Conservation (phyloP, 2,888 invertebrate species). For the Meliscaeva auricollis region DNA sequence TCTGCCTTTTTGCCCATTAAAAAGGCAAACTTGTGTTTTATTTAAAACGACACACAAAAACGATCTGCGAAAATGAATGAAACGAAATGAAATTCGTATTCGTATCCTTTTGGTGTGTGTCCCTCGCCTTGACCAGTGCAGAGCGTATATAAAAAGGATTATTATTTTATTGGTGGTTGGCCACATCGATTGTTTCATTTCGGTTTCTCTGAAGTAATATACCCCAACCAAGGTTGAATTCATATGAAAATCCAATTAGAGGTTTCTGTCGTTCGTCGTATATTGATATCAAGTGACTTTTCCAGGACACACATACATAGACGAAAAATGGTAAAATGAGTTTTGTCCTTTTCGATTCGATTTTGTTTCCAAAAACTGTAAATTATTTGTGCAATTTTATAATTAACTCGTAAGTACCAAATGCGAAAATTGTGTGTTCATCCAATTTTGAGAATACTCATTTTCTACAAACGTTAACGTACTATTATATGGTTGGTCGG, state of each 20-base stretch:
- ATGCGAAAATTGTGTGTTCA: slow-evolving; percentile 57
- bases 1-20: neutral
- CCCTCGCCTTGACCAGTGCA: neutral
- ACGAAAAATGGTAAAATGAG: neutral
- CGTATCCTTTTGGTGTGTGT: slow-evolving; percentile 10
- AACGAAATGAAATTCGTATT: neutral
- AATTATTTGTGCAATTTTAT: slow-evolving; percentile 71
- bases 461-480: neutral
- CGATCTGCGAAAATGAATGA: slow-evolving; percentile 7
- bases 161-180: slow-evolving; percentile 57
- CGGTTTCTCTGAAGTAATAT: slow-evolving; percentile 38
- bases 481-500: too few relatives aligned
- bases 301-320: neutral
- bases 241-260: slow-evolving; percentile 60
- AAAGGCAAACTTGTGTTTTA: slow-evolving; percentile 40
- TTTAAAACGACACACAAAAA: slow-evolving; percentile 35
- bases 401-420: slow-evolving; percentile 65
- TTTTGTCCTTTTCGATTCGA: slow-evolving; percentile 11
- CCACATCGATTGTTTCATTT: slow-evolving; percentile 47
- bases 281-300: slow-evolving; percentile 15
- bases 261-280: slow-evolving; percentile 7
- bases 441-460: slow-evolving; percentile 34
- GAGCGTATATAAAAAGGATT: slow-evolving; percentile 32
- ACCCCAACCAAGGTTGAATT: neutral
- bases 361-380: slow-evolving; percentile 31